phyloP scores from a whole-genome alignment of 2,797 vertebrate genomes.

The Argentina silus region DNA sequence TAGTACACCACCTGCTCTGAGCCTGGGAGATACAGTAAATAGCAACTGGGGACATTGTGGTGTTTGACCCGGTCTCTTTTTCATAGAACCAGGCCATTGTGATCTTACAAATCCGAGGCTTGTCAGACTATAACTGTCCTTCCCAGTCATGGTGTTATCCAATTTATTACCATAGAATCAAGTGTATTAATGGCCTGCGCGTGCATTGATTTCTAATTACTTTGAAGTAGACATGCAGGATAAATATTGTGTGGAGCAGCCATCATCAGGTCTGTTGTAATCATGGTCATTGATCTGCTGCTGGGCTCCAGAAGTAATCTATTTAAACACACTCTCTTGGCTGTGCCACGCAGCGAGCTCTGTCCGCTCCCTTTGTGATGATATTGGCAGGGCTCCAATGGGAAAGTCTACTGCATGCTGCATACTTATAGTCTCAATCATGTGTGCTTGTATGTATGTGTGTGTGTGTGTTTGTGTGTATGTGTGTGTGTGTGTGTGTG shows the following conservation, averaged over 20 bases:
- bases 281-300: conserved; percentile 82
- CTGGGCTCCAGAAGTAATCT: conserved; percentile 82
- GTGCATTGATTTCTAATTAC: conserved; percentile 89
- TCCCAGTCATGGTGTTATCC: background rate
- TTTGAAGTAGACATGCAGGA: conserved; percentile 79
- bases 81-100: too few species aligned
- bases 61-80: too few species aligned
- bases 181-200: conserved; percentile 81
- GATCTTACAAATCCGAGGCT: too few species aligned
- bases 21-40: too few species aligned
- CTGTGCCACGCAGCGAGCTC: conserved; percentile 26
- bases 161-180: conserved; percentile 14
- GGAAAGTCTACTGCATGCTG: conserved; percentile 3
- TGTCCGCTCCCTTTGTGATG: conserved; percentile 54
- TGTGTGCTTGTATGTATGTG: background rate
- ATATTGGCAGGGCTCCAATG: conserved; percentile 70
- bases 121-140: too few species aligned
- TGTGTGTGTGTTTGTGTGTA: background rate
- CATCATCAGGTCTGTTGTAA: conserved; percentile 76
- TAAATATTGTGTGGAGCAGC: conserved; percentile 74
- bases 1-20: too few species aligned
- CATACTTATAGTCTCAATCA: background rate
- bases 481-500: conserved; percentile 30
- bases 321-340: conserved; percentile 83
- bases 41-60: too few species aligned